A percentile compares a stretch with the other conserved stretches of the same genome.
Evolutionary conservation across 2,113 vertebrate species (phyloP).

Genomic region (Stomatorhinus ivindoensis): DNA sequence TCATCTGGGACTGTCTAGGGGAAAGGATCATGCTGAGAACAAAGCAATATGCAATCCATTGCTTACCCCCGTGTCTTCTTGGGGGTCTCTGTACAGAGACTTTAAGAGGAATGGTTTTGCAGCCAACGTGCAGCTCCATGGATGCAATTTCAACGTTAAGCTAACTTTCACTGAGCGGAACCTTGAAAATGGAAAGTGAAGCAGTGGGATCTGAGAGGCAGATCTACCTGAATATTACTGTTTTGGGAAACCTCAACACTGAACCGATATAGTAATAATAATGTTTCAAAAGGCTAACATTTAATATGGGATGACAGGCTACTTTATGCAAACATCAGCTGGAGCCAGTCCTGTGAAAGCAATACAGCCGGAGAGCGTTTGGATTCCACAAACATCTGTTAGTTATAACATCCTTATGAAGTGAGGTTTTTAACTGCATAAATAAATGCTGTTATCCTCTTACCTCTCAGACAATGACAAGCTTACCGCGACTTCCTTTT

Average conservation of each 20-base stretch:
- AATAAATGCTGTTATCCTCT: neutral
- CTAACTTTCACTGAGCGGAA: neutral
- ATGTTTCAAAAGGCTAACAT: neutral
- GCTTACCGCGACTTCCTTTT: neutral
- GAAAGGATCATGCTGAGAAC: conserved; percentile 61
- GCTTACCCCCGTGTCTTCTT: conserved; percentile 40
- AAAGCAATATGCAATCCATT: conserved; percentile 58
- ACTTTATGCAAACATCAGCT: neutral
- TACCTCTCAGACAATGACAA: neutral
- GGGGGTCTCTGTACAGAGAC: conserved; percentile 19
- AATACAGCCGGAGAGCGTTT: neutral
- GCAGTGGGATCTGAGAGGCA: neutral
- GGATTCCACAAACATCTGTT: neutral
- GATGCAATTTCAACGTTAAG: neutral
- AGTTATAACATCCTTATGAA: neutral
- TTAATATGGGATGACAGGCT: neutral
- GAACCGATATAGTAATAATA: neutral
- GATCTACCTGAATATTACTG: neutral
- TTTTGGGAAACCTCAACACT: neutral
- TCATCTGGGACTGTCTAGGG: conserved; percentile 86
- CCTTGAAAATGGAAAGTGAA: neutral
- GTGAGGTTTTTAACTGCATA: neutral
- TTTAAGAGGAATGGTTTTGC: conserved; percentile 11
- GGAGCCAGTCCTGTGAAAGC: neutral
- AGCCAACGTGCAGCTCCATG: neutral